Percentiles rank a stretch among this genome's conserved stretches.
Conservation (phyloP, 2,888 invertebrate genomes). For the Catocala sponsa region DNA sequence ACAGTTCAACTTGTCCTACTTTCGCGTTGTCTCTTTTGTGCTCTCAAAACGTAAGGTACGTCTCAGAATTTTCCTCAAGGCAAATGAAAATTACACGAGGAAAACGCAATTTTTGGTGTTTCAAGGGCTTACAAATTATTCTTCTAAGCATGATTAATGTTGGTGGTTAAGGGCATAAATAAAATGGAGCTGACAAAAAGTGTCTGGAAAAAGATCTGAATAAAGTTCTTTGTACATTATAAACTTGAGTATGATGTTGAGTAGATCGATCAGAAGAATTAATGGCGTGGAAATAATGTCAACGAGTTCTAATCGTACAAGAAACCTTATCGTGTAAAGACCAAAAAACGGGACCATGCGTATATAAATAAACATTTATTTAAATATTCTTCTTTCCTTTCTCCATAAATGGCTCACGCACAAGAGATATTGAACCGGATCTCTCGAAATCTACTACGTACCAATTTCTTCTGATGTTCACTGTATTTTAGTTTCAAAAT, state of each 20-base stretch:
- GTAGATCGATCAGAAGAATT: no score
- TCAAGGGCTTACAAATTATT: background rate
- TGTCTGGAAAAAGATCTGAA: no score
- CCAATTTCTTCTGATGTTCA: conserved; percentile 1
- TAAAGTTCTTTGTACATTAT: no score
- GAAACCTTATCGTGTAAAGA: no score
- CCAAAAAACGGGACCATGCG: no score
- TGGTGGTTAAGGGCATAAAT: background rate
- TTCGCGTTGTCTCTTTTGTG: conserved; percentile 35
- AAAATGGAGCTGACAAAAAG: background rate
- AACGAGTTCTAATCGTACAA: no score
- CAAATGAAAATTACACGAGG: conserved; percentile 26
- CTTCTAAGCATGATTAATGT: background rate
- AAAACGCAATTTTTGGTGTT: conserved; percentile 1
- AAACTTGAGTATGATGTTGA: no score
- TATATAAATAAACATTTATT: no score
- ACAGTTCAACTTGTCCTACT: conserved; percentile 34
- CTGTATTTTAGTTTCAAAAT: conserved; percentile 13
- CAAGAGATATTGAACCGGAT: background rate
- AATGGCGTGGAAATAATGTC: no score
- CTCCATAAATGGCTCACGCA: background rate
- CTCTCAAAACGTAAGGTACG: conserved; percentile 29
- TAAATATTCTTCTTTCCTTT: no score
- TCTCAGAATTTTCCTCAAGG: conserved; percentile 26
- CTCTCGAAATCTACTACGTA: background rate